phyloP scores from a whole-genome alignment of 2,797 vertebrate genomes.

The Merluccius polli region DNA sequence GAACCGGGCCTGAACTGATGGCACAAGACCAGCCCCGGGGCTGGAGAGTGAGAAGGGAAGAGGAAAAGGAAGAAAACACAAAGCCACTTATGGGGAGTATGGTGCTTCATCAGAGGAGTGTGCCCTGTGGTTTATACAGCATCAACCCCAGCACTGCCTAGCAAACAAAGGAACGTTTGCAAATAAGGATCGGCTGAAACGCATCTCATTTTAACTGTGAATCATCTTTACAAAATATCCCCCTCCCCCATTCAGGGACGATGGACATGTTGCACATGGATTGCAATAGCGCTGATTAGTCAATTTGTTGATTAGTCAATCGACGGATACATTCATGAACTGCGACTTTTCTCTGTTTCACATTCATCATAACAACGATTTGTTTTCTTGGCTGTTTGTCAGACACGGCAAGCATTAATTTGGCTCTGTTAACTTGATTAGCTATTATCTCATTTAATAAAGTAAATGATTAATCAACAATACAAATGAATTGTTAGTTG shows the following conservation, averaged over 20 bases:
- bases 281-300: neutral
- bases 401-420: neutral
- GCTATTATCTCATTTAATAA: neutral
- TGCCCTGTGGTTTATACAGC: neutral
- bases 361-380: neutral
- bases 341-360: neutral
- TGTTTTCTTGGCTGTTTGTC: neutral
- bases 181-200: neutral
- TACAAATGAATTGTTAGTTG: neutral
- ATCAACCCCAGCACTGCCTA: neutral
- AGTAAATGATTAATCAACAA: neutral
- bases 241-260: neutral
- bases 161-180: neutral
- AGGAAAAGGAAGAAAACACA: constrained; percentile 50
- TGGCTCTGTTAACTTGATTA: neutral
- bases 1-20: constrained; percentile 35
- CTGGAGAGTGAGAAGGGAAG: constrained; percentile 23
- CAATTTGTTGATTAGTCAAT: neutral
- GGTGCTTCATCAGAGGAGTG: constrained; percentile 29
- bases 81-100: constrained; percentile 32
- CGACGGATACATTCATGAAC: neutral
- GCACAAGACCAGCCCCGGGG: constrained; percentile 21
- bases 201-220: neutral
- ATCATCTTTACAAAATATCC: neutral
- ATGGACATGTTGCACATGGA: neutral